Percentiles rank a stretch among this genome's conserved stretches.
These are phyloP conservation scores for Cylindroiulus punctatus DNA, from an alignment of 2,888 invertebrate species.

Conservation along the genomic window DNA sequence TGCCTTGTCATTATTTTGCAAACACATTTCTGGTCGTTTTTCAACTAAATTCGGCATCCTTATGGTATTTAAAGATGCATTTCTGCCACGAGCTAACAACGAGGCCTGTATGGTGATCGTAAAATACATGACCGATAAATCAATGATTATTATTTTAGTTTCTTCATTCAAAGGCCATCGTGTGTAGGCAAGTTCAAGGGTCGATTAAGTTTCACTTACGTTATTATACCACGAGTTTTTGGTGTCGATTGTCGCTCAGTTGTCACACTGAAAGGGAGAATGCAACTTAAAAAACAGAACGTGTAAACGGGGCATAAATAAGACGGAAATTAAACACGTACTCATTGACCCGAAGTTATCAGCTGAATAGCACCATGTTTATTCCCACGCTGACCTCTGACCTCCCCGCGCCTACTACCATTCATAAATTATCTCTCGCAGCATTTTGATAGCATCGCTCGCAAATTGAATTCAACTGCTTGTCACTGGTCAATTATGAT, in stretches of 20 bases:
- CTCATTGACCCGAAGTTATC: slow-evolving; percentile 20
- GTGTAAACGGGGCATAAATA: slow-evolving; percentile 12
- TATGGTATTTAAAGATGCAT: background rate
- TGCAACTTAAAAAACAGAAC: background rate
- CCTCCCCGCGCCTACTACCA: slow-evolving; percentile 12
- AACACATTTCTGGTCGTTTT: slow-evolving; percentile 34
- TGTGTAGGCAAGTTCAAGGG: background rate
- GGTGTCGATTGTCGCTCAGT: slow-evolving; percentile 5
- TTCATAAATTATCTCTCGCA: slow-evolving; percentile 11
- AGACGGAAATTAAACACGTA: slow-evolving; percentile 1
- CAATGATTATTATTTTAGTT: background rate
- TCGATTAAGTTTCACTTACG: background rate
- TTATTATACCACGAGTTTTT: background rate
- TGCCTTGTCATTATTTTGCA: background rate
- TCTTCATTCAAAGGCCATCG: background rate
- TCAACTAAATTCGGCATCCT: background rate
- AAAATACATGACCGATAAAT: too few relatives aligned
- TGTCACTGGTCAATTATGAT: background rate
- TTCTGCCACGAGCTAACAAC: background rate
- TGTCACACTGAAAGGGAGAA: background rate
- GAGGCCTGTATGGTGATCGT: background rate
- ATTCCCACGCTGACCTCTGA: slow-evolving; percentile 9
- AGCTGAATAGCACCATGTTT: background rate
- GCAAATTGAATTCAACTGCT: slow-evolving; percentile 20
- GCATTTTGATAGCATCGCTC: background rate